Evolutionary conservation across 2,888 invertebrate genomes (phyloP).

Genomic region (Dasysyrphus albostriatus): DNA sequence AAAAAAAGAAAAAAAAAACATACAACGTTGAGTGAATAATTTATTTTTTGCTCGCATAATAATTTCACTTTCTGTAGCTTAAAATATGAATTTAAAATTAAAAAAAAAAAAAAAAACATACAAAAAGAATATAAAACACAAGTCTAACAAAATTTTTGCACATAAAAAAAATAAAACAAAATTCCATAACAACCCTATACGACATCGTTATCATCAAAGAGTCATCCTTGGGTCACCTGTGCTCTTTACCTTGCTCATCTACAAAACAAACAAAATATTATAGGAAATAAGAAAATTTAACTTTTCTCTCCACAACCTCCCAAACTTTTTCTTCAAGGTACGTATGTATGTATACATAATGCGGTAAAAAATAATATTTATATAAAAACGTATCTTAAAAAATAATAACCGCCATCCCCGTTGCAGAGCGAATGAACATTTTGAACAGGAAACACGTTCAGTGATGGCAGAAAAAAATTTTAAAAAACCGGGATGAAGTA

Average conservation of each 20-base stretch:
- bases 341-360: too few species aligned
- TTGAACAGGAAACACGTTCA: conserved; percentile 70
- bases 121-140: conserved; percentile 4
- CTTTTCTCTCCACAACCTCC: conserved; percentile 49
- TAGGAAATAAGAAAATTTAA: conserved; percentile 47
- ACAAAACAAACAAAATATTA: conserved; percentile 22
- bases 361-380: conserved; percentile 49
- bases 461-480: conserved; percentile 26
- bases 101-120: not conserved
- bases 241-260: conserved; percentile 17
- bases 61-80: conserved; percentile 13
- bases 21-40: conserved; percentile 24
- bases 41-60: conserved; percentile 20
- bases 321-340: conserved; percentile 7
- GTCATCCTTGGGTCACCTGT: conserved; percentile 42
- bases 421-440: conserved; percentile 46
- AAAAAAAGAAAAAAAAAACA: not conserved
- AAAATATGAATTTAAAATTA: conserved; percentile 24
- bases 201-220: conserved; percentile 40
- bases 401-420: conserved; percentile 8
- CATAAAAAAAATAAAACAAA: conserved; percentile 21
- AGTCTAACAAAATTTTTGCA: conserved; percentile 6
- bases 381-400: conserved; percentile 15
- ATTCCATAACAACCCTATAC: conserved; percentile 26
- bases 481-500: conserved; percentile 1